Conservation (phyloP, 2,888 invertebrate genomes). For the Erebia palarica region DNA sequence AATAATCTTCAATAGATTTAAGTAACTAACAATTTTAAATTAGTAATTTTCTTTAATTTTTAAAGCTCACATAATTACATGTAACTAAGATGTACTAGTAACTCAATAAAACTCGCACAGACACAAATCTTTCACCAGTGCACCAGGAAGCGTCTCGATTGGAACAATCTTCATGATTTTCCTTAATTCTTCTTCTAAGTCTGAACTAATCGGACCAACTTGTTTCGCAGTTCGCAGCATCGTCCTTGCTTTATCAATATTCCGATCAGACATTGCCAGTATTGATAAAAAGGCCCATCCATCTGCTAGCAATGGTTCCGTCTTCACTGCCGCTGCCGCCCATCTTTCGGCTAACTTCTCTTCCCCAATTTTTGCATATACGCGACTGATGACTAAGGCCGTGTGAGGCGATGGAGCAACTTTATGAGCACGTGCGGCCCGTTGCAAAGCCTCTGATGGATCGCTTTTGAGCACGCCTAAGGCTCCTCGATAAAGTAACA, state of each 20-base stretch:
- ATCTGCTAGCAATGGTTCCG: slow-evolving; percentile 67
- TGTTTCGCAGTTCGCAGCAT: slow-evolving; percentile 70
- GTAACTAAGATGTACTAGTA: not conserved
- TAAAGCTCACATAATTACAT: not conserved
- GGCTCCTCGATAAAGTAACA: slow-evolving; percentile 61
- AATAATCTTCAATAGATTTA: too few species aligned
- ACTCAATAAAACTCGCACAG: slow-evolving; percentile 57
- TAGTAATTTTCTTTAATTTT: too few species aligned
- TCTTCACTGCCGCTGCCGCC: slow-evolving; percentile 65
- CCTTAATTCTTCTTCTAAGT: slow-evolving; percentile 59
- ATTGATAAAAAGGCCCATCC: slow-evolving; percentile 72
- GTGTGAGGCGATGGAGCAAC: slow-evolving; percentile 63
- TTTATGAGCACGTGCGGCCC: slow-evolving; percentile 69
- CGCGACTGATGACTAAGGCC: slow-evolving; percentile 62
- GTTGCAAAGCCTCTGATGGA: slow-evolving; percentile 60
- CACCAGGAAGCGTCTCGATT: slow-evolving; percentile 58
- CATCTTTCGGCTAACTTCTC: slow-evolving; percentile 64
- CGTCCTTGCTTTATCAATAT: slow-evolving; percentile 59
- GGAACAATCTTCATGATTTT: slow-evolving; percentile 54
- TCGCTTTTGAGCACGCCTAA: slow-evolving; percentile 52
- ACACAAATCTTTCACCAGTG: slow-evolving; percentile 62
- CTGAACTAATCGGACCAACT: slow-evolving; percentile 60
- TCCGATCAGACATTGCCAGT: slow-evolving; percentile 60
- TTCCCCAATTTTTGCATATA: slow-evolving; percentile 58
- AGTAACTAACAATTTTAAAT: too few species aligned